Conservation (phyloP, 92 coral and sea anemone species). For the Phymanthus crucifer region DNA sequence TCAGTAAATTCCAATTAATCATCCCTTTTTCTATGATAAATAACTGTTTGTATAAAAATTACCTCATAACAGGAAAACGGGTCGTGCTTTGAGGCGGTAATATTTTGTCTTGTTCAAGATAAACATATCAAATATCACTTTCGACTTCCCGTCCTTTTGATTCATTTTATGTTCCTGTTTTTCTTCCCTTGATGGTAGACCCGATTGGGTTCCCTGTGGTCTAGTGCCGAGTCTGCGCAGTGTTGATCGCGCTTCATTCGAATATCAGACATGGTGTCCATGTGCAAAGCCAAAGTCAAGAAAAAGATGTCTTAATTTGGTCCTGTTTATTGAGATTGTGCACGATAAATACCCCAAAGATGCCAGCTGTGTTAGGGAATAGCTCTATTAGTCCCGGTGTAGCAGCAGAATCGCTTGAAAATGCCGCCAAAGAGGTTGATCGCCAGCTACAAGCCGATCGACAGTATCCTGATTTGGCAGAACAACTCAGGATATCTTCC, state of each 20-base stretch:
- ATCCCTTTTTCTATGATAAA: not conserved
- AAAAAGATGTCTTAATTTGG: not conserved
- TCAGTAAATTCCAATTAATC: no score
- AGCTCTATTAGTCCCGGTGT: constrained; percentile 57
- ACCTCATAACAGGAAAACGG: not conserved
- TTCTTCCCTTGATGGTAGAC: not conserved
- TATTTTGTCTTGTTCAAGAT: not conserved
- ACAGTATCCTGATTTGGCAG: constrained; percentile 89
- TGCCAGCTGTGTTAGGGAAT: constrained; percentile 71
- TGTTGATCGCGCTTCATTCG: constrained; percentile 86
- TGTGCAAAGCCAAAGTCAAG: constrained; percentile 28
- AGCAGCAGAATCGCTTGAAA: constrained; percentile 81
- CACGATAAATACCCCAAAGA: constrained; percentile 26
- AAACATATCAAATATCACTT: not conserved
- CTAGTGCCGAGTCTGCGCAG: constrained; percentile 71
- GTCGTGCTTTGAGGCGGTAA: not conserved
- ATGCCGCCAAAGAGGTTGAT: constrained; percentile 91
- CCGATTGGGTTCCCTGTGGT: constrained; percentile 16
- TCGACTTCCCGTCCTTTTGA: not conserved
- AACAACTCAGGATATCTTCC: constrained; percentile 73
- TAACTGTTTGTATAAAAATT: not conserved
- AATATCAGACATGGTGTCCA: constrained; percentile 51
- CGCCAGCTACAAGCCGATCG: constrained; percentile 85
- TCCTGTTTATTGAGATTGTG: not conserved
- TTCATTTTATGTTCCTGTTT: not conserved